Base-by-base conservation (phyloP, 2,113 vertebrate genomes). In the Oncorhynchus nerka region DNA sequence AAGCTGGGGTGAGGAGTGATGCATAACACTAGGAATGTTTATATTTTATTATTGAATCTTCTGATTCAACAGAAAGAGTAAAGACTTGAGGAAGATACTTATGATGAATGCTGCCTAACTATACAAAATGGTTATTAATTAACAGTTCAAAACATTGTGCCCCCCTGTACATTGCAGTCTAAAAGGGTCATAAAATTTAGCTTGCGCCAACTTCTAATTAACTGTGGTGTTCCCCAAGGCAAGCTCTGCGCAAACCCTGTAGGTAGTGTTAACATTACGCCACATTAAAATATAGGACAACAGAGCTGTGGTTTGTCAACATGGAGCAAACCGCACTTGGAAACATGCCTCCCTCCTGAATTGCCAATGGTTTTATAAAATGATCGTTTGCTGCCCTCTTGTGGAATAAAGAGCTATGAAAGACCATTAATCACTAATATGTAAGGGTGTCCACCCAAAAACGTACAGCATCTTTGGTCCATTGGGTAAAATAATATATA, bases 211-310 rank as follows among this genome's bases (percentile, higher is more conserved):
- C 55, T 20, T 26, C 16, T 45, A 45, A 45, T 45, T 45, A 45
- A 45, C 9, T 45, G 39, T 11, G 5, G 15, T 26, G 24, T 67
- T 67, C 65, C 15, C 28, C 16, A 4, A 70, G 88, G 88, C 73
- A 86, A 88, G 82, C 87, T 87, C 84, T 88, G 70, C 49, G 9
- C 39, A 49, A 64, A 70, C 26, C 15, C 66, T 68, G 6, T 80
- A 80, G 82, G 45, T 73, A 49, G 77, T 51, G 57, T 83, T 86
- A 85, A 85, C 71, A 49, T 74, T 71, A 81, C 79, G 34, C 85
- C 76, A 51, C 85, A 75, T 81, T 75, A 77, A 83, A 86, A 86
- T 80, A 34, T 34, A 34, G 34, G 7, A 34, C 34, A 34, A 39
- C 67, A 74, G 34, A 34, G 6, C 34, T 34, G 34, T 34, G 34